Evolutionary conservation across 2,113 vertebrate species (phyloP), one percentile per base, ranked within the genome.

Genomic region (Malurus cyaneus): DNA sequence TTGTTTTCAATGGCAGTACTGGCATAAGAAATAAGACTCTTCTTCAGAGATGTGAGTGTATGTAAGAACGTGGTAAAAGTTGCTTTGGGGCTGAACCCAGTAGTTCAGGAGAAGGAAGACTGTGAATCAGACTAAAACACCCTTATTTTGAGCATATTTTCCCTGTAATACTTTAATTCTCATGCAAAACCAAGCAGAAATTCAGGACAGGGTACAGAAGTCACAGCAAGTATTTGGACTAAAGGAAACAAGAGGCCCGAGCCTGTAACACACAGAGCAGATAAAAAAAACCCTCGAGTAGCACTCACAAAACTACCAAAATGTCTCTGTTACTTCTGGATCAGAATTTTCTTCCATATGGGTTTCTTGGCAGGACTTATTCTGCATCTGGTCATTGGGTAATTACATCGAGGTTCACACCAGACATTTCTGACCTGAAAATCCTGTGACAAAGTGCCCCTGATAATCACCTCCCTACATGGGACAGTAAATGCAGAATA

Each of bases 321-420:
- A 47, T 4, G 1, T 12, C 26, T 17, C 36, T 54, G 14, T 2
- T 0, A 0, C 12, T 67, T 36, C 44, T 52, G 21, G 85, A 76
- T 13, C 25, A 12, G 3, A 28, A 18, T 52, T 50, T 26, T 80
- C 8, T 44, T 60, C 36, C 47, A 49, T 42, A 14, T 5, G 2
- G 1, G 1, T 1, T 0, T 39, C 25, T 49, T n/a, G 14, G 14
- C 11, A 69, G 25, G 18, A 41, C 1, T 1, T 4, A 0, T 60
- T 65, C 26, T 72, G 21, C 24, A 36, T 5, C 9, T 57, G 11
- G 8, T 41, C 85, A 72, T 34, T 18, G 12, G 0, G 1, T 3
- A 52, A 24, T 9, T 15, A 20, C 36, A 76, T 12, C 4, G 41
- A 81, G 25, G 13, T 21, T 72, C 44, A 32, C 24, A 17, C 3